phyloP scores from a whole-genome alignment of 2,797 vertebrate genomes.

The Loris lydekkerianus region DNA sequence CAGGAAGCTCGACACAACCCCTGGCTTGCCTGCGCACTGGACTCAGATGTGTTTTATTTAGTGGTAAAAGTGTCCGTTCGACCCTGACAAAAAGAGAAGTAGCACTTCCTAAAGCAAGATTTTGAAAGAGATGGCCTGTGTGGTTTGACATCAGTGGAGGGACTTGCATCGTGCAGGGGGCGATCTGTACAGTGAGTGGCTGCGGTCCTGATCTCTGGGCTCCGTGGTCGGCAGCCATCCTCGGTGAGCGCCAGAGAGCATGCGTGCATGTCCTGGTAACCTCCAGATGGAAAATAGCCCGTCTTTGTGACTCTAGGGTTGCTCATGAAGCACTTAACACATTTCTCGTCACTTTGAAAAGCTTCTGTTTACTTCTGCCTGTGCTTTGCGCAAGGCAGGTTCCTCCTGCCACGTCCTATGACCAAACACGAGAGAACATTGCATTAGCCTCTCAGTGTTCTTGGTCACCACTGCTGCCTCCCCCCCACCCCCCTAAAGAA shows the following conservation, averaged over 20 bases:
- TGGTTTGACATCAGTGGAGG: constrained; percentile 31
- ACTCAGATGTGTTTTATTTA: no score
- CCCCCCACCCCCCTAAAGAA: not conserved
- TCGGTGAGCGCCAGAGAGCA: accelerated
- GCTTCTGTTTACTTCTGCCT: not conserved
- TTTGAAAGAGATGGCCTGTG: constrained; percentile 70
- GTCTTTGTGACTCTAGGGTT: not conserved
- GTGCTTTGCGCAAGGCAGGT: not conserved
- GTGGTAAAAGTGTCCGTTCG: accelerated
- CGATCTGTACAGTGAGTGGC: not conserved
- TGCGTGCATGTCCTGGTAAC: accelerated
- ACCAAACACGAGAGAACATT: not conserved
- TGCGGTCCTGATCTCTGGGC: accelerated
- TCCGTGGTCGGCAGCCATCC: accelerated
- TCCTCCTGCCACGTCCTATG: constrained; percentile 46
- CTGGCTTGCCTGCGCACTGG: not conserved
- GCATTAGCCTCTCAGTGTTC: not conserved
- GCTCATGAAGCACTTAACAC: not conserved
- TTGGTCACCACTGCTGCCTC: not conserved
- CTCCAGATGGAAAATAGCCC: not conserved
- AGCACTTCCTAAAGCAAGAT: constrained; percentile 69
- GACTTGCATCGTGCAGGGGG: constrained; percentile 22
- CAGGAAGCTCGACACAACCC: not conserved
- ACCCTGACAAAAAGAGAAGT: constrained; percentile 64
- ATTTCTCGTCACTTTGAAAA: not conserved